Evolutionary conservation across 2,113 vertebrate genomes (phyloP).

Genomic region (Malurus cyaneus): DNA sequence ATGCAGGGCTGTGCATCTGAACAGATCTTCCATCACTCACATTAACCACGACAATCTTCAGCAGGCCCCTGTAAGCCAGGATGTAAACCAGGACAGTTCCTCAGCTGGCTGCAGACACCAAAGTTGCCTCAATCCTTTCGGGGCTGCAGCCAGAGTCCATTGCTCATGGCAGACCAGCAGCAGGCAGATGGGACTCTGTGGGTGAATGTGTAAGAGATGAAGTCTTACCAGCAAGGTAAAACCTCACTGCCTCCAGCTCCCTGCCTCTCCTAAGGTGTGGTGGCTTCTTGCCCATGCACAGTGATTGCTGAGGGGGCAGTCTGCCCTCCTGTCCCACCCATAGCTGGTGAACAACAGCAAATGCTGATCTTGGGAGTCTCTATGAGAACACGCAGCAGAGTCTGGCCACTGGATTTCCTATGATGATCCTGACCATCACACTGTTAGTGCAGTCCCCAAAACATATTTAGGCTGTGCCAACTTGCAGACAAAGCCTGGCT

Average conservation of each 20-base stretch:
- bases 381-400: not conserved
- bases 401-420: not conserved
- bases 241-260: not conserved
- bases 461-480: not conserved
- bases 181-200: rapidly evolving
- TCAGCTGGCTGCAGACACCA: not conserved
- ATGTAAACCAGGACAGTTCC: not conserved
- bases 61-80: not conserved
- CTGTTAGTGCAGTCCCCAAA: not conserved
- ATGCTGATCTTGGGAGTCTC: not conserved
- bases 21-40: not conserved
- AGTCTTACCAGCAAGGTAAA: not conserved
- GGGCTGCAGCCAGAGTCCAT: not conserved
- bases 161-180: not conserved
- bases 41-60: not conserved
- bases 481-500: not conserved
- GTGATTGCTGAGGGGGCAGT: not conserved
- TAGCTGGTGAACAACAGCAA: not conserved
- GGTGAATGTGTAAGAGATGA: not conserved
- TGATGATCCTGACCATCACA: not conserved
- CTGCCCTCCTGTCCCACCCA: not conserved
- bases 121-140: not conserved
- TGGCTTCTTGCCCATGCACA: not conserved
- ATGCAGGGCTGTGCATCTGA: not conserved
- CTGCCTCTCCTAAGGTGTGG: not conserved